Base-by-base conservation (phyloP, 2,113 vertebrate genomes). In the Redunca redunca region DNA sequence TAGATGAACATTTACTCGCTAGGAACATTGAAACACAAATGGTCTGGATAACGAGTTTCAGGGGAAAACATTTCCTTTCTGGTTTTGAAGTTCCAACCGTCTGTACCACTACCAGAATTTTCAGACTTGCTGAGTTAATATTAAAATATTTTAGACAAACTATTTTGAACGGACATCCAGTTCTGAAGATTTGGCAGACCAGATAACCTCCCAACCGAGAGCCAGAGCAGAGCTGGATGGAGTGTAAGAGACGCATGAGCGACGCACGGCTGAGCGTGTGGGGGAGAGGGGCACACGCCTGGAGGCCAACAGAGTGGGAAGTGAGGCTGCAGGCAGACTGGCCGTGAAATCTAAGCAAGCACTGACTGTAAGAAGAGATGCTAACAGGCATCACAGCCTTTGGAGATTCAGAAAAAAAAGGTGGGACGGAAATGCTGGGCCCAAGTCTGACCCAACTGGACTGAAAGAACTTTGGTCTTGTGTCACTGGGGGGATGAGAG, bases 191-290 rank as follows among this genome's bases (percentile, higher is more conserved):
- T 17, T 2, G 10, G 25, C 50, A 88, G 48, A 67, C 46, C 60
- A 57, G 74, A 30, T 43, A 62, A 48, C 13, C 40, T 36, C 25
- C 15, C 2, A 36, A 6, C 26, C 6, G 28, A 43, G 67, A 36
- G 46, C 33, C 13, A 10, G 52, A n/a, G 88, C 36, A 30, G 15
- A 10, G 7, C 19, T 36, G 40, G 16, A 3, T 2, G 23, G 48
- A 9, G 19, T 11, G 17, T 0, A 6, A 16, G 0, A 52, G 90
- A 36, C 2, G 5, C 74, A 11, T 14, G 28, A 36, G 53, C 6
- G 7, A 74, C 0, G 33, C 43, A 4, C 0, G 78, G 7, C 15
- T 13, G 14, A 48, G 30, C 0, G 0, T 43, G 1, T 0, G 0
- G 23, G 17, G 52, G 23, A 40, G 33, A 30, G 17, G n/a, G 43